Conservation (phyloP, 2,113 vertebrate species). For the Haemorhous mexicanus region DNA sequence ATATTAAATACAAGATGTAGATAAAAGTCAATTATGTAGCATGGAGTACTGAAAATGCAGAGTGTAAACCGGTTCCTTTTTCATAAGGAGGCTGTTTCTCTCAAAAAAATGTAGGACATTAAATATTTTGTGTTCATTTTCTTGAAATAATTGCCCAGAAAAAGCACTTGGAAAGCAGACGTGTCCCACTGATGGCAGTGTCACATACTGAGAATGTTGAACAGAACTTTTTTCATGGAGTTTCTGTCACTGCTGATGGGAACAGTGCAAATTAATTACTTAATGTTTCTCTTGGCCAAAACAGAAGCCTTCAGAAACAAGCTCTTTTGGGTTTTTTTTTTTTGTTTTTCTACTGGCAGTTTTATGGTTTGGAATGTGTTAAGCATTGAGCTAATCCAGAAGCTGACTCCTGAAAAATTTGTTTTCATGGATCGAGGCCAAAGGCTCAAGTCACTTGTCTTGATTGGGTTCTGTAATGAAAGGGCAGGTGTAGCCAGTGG, state of each 20-base stretch:
- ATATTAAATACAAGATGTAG: neutral
- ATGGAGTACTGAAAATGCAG: neutral
- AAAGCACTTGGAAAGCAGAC: neutral
- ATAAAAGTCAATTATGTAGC: neutral
- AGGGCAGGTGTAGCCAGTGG: neutral
- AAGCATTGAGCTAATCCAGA: neutral
- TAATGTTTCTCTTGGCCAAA: neutral
- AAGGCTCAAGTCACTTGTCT: neutral
- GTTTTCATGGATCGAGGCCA: neutral
- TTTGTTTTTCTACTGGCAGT: neutral
- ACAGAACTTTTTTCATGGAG: neutral
- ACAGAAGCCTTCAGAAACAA: neutral
- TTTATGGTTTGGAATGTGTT: neutral
- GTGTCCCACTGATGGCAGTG: neutral
- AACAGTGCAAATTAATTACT: neutral
- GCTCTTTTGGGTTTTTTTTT: neutral
- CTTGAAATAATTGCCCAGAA: neutral
- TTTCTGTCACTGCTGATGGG: neutral
- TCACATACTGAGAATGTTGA: neutral
- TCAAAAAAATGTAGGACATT: neutral
- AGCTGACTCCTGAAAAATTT: neutral
- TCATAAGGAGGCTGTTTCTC: neutral
- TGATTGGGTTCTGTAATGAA: neutral
- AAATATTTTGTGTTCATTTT: neutral
- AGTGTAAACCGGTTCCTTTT: neutral